Base-by-base conservation (phyloP, 92 coral and sea anemone species). In the Phenganax stokvisi region DNA sequence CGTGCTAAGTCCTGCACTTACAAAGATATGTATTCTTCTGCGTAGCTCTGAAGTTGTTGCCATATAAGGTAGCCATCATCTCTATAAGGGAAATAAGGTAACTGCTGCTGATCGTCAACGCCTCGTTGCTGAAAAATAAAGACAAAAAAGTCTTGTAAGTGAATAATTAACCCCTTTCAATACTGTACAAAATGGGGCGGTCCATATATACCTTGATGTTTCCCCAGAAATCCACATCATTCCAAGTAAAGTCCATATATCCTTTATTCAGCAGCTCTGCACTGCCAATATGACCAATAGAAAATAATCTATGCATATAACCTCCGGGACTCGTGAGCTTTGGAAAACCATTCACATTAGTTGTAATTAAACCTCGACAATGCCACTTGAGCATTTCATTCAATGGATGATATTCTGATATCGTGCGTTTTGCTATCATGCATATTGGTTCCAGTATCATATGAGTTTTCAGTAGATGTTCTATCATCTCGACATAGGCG, bases 361-460 rank as follows among this genome's bases (percentile, higher is more conserved):
- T 92, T 1, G 92, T 89, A 27, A 92, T 82, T 31, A 96, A 83
- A 58, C 99, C 99, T 30, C 99, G 92, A 82, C 99, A 96, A 76
- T 96, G 99, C 56, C 86, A 92, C 70, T 84, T 92, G 55, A 96
- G 82, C 57, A 96, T 83, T 65, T 90, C 89, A 53, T 89, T 91
- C 10, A 96, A 71, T 2, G 99, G 99, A 63, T 96, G 99, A 71
- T 78, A 76, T 16, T 80, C 74, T 8, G 99, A 90, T 44, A 96
- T 84, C 59, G 89, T 89, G 59, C 99, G 81, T 80, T 87, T 89
- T 9, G 89, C 78, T 37, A 90, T 84, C 64, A 89, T 88, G 54
- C 99, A 96, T 64, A 96, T 92, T n/a, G 99, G 96, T 67, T 96
- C 92, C 91, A 96, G 88, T 91, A 96, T 85, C 52, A 96, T 83